These are phyloP conservation scores for Dastarcus helophoroides DNA, from an alignment of 2,888 invertebrate species.

Conservation along the genomic window DNA sequence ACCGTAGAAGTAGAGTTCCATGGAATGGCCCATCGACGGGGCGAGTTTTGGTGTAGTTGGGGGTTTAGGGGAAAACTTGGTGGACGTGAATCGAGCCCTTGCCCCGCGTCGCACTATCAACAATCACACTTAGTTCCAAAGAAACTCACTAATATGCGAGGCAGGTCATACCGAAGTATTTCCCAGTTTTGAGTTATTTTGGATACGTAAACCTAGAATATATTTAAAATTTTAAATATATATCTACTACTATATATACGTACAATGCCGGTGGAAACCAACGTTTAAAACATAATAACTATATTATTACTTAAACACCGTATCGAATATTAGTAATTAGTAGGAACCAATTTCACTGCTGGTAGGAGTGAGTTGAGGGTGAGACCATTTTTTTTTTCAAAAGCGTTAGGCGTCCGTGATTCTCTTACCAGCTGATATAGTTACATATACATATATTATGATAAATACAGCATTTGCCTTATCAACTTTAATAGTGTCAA, in stretches of 20 bases:
- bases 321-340: conserved; percentile 40
- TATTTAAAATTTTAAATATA: conserved; percentile 40
- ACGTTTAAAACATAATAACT: conserved; percentile 39
- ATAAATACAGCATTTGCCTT: conserved; percentile 40
- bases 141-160: conserved; percentile 67
- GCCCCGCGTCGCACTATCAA: conserved; percentile 37
- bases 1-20: too few relatives aligned
- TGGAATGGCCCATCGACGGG: too few relatives aligned
- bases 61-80: not conserved
- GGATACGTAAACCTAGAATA: conserved; percentile 41
- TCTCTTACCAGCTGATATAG: conserved; percentile 37
- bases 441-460: conserved; percentile 39
- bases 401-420: conserved; percentile 27
- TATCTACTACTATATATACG: conserved; percentile 41
- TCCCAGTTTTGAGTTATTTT: conserved; percentile 43
- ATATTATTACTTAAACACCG: conserved; percentile 40
- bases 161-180: conserved; percentile 47
- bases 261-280: conserved; percentile 38
- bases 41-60: too few relatives aligned
- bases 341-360: conserved; percentile 40
- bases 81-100: conserved; percentile 16
- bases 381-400: conserved; percentile 27
- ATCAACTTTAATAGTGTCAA: conserved; percentile 37
- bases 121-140: conserved; percentile 68
- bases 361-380: conserved; percentile 27